A percentile compares a stretch with the other conserved stretches of the same genome.
phyloP scores from a whole-genome alignment of 1,140 invertebrate species.

The Calephelis virginiensis region DNA sequence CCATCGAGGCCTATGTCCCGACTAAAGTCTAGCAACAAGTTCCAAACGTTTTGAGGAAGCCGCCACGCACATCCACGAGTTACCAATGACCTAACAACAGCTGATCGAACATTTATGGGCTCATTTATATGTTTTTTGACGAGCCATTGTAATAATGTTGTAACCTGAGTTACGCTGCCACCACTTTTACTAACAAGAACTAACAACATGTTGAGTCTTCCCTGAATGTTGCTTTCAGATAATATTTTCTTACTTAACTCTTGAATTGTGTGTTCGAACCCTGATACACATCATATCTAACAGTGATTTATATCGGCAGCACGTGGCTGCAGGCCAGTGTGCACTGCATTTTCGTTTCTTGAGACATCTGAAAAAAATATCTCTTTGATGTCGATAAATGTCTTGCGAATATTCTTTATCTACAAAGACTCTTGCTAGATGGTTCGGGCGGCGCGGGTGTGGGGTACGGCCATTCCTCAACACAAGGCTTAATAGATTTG shows the following conservation, averaged over 20 bases:
- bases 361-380: background rate
- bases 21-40: conserved; percentile 40
- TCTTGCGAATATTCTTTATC: conserved; percentile 28
- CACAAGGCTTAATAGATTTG: conserved; percentile 36
- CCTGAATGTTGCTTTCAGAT: conserved; percentile 39
- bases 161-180: conserved; percentile 36
- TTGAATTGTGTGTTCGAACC: conserved; percentile 45
- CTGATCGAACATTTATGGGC: conserved; percentile 42
- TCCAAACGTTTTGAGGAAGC: conserved; percentile 43
- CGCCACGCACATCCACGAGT: conserved; percentile 50
- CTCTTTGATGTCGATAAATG: conserved; percentile 16
- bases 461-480: conserved; percentile 43
- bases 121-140: conserved; percentile 46
- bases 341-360: conserved; percentile 23
- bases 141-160: conserved; percentile 42
- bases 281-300: conserved; percentile 45
- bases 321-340: background rate
- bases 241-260: conserved; percentile 42
- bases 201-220: conserved; percentile 48
- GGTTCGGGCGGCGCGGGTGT: conserved; percentile 24
- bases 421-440: conserved; percentile 27
- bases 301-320: conserved; percentile 11
- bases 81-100: conserved; percentile 49
- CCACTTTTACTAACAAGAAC: conserved; percentile 61
- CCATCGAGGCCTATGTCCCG: conserved; percentile 48